Evolutionary conservation across 2,797 vertebrate genomes (phyloP).

Genomic region (Tiaroga cobitis): DNA sequence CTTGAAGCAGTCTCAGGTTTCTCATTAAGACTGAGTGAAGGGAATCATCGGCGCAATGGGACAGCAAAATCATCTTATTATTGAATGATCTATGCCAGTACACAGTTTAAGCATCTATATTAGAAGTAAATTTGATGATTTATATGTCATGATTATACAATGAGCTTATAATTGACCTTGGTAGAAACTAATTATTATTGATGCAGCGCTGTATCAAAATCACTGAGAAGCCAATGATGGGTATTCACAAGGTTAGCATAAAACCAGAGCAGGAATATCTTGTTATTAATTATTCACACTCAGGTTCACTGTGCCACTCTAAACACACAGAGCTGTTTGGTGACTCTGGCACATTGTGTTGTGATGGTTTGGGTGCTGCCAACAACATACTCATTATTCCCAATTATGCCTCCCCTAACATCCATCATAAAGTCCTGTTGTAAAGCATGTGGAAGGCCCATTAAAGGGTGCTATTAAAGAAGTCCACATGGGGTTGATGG

Average conservation of each 20-base stretch:
- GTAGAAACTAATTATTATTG: constrained; percentile 19
- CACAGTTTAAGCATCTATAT: constrained; percentile 28
- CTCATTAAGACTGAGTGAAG: constrained; percentile 78
- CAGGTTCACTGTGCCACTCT: constrained; percentile 14
- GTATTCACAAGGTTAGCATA: constrained; percentile 16
- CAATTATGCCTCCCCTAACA: constrained; percentile 74
- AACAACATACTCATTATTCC: constrained; percentile 75
- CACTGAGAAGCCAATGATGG: constrained; percentile 9
- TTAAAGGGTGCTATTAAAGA: constrained; percentile 76
- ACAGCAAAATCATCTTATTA: constrained; percentile 55
- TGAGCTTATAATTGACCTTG: constrained; percentile 30
- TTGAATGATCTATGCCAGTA: constrained; percentile 41
- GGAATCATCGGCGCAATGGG: constrained; percentile 69
- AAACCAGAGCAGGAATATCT: constrained; percentile 18
- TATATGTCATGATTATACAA: constrained; percentile 47
- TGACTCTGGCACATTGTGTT: constrained; percentile 58
- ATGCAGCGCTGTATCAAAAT: background rate
- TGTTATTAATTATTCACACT: constrained; percentile 7
- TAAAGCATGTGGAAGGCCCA: constrained; percentile 66
- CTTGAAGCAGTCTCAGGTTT: constrained; percentile 71
- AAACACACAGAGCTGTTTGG: constrained; percentile 21
- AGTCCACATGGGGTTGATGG: constrained; percentile 68
- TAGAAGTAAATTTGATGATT: constrained; percentile 44
- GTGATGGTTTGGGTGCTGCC: constrained; percentile 61
- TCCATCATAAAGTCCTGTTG: constrained; percentile 75